Percentiles rank a stretch among this genome's conserved stretches.
Evolutionary conservation across 2,888 invertebrate genomes (phyloP).

Genomic region (Cantharis lateralis): DNA sequence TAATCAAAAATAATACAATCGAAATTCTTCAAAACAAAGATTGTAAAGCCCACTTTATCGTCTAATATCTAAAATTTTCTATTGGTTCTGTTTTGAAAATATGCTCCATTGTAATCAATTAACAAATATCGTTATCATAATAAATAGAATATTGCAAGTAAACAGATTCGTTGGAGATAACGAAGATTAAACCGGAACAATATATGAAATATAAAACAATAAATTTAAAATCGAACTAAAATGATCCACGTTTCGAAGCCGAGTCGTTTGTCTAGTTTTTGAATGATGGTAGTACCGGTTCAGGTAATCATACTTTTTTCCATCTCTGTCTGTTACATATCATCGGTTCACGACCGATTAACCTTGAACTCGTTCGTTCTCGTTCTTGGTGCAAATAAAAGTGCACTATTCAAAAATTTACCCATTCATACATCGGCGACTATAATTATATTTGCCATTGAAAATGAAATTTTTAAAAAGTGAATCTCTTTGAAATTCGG

Average conservation of each 20-base stretch:
- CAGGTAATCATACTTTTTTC: neutral
- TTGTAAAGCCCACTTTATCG: neutral
- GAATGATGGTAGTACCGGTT: neutral
- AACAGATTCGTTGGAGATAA: neutral
- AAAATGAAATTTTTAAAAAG: neutral
- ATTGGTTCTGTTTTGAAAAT: neutral
- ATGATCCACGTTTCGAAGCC: neutral
- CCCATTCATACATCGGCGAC: neutral
- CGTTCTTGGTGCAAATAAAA: neutral
- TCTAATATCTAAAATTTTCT: neutral
- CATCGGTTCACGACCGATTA: neutral
- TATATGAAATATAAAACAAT: neutral
- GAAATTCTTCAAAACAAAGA: neutral
- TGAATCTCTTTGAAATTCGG: neutral
- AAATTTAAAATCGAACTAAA: neutral
- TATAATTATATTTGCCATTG: neutral
- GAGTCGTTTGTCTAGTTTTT: neutral
- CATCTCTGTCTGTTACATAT: neutral
- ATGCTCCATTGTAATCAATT: neutral
- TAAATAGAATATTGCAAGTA: no score
- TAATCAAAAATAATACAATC: neutral
- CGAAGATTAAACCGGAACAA: neutral
- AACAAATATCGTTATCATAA: neutral
- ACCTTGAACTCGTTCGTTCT: neutral
- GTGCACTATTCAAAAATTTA: neutral